Evolutionary conservation across 2,113 vertebrate genomes (phyloP).

Genomic region (Neotragus moschatus): DNA sequence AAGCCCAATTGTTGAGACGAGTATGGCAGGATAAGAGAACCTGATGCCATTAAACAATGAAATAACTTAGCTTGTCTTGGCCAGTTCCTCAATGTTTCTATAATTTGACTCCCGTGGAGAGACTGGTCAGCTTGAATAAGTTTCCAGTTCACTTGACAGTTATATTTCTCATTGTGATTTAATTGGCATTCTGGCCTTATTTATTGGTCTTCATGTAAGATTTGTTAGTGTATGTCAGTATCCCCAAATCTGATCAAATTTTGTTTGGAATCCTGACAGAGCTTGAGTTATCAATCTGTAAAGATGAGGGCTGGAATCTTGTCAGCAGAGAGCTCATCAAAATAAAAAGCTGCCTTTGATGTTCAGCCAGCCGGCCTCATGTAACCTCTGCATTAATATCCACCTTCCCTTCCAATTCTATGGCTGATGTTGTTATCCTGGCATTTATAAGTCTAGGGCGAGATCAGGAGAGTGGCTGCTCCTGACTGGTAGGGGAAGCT

Average conservation of each 20-base stretch:
- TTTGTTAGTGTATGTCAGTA: neutral
- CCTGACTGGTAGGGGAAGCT: neutral
- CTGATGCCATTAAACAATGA: neutral
- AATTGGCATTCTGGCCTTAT: neutral
- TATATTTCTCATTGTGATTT: neutral
- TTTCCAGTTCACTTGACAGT: neutral
- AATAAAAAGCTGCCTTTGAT: neutral
- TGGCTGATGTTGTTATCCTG: neutral
- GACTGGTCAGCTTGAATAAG: neutral
- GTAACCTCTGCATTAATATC: neutral
- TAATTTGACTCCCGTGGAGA: neutral
- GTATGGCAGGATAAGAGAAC: neutral
- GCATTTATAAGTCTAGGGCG: neutral
- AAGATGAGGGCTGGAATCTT: neutral
- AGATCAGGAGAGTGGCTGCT: neutral
- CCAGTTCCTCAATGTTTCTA: neutral
- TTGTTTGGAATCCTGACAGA: neutral
- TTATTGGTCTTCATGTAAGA: neutral
- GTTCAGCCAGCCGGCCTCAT: neutral
- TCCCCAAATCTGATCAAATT: neutral
- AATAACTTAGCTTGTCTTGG: conserved; percentile 12
- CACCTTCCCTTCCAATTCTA: neutral
- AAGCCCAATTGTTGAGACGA: neutral
- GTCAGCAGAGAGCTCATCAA: neutral
- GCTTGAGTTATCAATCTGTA: neutral